phyloP scores from a whole-genome alignment of 1,140 invertebrate genomes.

The Mya arenaria region DNA sequence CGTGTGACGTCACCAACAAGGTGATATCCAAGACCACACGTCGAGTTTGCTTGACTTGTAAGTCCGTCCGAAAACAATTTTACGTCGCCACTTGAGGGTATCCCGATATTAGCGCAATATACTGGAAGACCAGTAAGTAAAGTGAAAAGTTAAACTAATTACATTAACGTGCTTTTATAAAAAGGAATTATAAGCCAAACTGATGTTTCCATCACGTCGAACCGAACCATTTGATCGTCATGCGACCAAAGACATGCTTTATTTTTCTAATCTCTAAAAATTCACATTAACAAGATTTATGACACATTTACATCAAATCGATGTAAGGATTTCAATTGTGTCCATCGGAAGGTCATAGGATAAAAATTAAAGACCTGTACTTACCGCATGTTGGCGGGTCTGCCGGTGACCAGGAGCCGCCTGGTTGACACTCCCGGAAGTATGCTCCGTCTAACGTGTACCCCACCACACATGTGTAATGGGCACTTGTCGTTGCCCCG shows the following conservation, averaged over 20 bases:
- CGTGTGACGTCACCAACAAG: conserved; percentile 1
- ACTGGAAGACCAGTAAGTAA: conserved; percentile 16
- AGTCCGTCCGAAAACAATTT: neutral
- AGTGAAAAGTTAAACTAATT: too few species aligned
- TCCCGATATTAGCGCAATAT: conserved; percentile 2
- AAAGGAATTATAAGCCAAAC: too few species aligned
- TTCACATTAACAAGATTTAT: too few species aligned
- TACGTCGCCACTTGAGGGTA: conserved; percentile 16
- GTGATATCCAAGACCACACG: conserved; percentile 13
- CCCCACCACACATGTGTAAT: conserved; percentile 4
- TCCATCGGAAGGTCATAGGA: too few species aligned
- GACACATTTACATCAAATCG: too few species aligned
- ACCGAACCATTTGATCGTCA: too few species aligned
- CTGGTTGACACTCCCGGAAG: neutral
- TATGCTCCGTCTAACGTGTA: conserved; percentile 11
- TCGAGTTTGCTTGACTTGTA: conserved; percentile 1
- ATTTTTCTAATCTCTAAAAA: too few species aligned
- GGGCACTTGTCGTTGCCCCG: conserved; percentile 15
- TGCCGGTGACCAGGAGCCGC: conserved; percentile 2
- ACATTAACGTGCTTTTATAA: too few species aligned
- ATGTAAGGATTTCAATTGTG: too few species aligned
- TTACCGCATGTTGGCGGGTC: conserved; percentile 29
- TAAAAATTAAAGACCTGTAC: too few species aligned
- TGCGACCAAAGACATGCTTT: too few species aligned
- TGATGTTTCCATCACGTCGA: too few species aligned